Evolutionary conservation across 2,888 invertebrate species (phyloP).

Genomic region (Drosophila fungiperda): DNA sequence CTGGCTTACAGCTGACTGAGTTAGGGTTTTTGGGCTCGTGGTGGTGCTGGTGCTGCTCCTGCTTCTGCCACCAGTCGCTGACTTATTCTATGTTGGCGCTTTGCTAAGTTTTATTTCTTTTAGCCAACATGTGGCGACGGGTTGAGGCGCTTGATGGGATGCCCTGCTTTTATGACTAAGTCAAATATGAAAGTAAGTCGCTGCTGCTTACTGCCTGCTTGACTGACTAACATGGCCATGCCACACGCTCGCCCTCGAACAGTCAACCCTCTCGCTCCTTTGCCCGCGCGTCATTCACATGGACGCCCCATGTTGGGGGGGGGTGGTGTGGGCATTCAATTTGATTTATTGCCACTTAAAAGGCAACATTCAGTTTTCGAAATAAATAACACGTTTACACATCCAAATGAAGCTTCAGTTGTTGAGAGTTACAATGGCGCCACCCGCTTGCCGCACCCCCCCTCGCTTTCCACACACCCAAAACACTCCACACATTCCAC

Average conservation of each 20-base stretch:
- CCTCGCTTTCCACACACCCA: too few relatives aligned
- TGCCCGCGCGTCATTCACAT: neutral
- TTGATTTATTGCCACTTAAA: slow-evolving; percentile 81
- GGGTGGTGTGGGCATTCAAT: slow-evolving; percentile 54
- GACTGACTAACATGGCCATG: slow-evolving; percentile 40
- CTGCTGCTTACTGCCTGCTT: slow-evolving; percentile 37
- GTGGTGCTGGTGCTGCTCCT: neutral
- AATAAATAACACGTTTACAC: slow-evolving; percentile 81
- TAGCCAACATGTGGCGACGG: slow-evolving; percentile 27
- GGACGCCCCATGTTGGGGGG: slow-evolving; percentile 13
- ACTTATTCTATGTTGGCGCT: slow-evolving; percentile 46
- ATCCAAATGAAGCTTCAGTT: slow-evolving; percentile 78
- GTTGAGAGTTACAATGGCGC: slow-evolving; percentile 54
- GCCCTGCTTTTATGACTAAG: slow-evolving; percentile 73
- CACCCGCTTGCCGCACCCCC: neutral
- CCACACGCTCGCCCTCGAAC: slow-evolving; percentile 4
- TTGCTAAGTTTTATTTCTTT: slow-evolving; percentile 44
- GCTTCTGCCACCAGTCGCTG: slow-evolving; percentile 27
- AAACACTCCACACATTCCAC: neutral
- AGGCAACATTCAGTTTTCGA: slow-evolving; percentile 79
- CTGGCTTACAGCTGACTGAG: slow-evolving; percentile 59
- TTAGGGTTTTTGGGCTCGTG: slow-evolving; percentile 17
- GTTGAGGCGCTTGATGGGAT: slow-evolving; percentile 30
- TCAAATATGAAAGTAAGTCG: slow-evolving; percentile 77
- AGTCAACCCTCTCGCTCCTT: neutral